Percentiles rank a stretch among this genome's conserved stretches.
phyloP scores from a whole-genome alignment of 2,888 invertebrate genomes.

The Oscheius sp. region DNA sequence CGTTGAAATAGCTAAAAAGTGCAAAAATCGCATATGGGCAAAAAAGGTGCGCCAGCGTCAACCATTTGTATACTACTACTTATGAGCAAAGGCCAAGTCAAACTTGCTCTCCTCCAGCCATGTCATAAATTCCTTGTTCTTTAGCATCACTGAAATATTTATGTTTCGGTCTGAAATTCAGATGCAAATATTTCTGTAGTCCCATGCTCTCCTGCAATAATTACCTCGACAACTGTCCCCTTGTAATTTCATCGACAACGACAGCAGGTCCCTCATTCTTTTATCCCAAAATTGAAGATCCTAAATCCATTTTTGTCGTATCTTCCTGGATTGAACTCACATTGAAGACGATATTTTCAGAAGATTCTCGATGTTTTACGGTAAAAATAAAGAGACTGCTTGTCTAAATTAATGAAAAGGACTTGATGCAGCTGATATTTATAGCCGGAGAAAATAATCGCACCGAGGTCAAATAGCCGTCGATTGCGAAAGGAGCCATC shows the following conservation, averaged over 20 bases:
- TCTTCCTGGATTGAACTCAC: background rate
- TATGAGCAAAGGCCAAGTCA: constrained; percentile 65
- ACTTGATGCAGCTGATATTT: no score
- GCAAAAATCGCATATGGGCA: constrained; percentile 13
- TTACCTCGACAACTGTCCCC: background rate
- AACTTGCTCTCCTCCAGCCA: constrained; percentile 57
- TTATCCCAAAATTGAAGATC: constrained; percentile 11
- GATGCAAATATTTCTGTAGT: background rate
- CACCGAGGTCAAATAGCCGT: no score
- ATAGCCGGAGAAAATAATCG: no score
- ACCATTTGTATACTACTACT: constrained; percentile 34
- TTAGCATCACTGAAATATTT: constrained; percentile 29
- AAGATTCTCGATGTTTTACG: no score
- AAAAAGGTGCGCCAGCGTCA: constrained; percentile 3
- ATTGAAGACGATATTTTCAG: constrained; percentile 2
- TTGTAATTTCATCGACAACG: background rate
- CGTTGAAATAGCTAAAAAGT: constrained; percentile 1
- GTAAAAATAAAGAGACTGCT: no score
- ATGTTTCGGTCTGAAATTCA: background rate
- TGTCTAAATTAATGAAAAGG: no score
- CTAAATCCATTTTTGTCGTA: no score
- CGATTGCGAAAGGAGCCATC: no score
- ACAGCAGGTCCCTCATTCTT: background rate
- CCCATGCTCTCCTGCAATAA: background rate
- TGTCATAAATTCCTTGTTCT: constrained; percentile 50